Evolutionary conservation across 2,888 invertebrate species (phyloP).

Genomic region (Geotrupes spiniger): DNA sequence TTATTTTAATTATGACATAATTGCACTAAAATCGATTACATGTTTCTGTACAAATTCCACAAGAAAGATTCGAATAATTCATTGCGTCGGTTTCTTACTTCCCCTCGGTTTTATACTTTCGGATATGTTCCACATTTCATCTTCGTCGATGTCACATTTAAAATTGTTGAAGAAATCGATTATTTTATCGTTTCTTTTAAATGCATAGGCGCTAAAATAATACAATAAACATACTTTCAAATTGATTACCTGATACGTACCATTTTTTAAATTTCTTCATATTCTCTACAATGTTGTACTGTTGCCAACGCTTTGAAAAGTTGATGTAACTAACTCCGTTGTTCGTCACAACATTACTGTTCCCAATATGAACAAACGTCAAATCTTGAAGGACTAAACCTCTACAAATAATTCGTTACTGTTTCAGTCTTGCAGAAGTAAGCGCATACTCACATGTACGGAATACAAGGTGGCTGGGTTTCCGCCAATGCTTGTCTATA

Average conservation of each 20-base stretch:
- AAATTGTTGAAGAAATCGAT: constrained; percentile 96
- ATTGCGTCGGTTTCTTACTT: constrained; percentile 51
- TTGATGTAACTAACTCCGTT: constrained; percentile 67
- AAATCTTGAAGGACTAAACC: constrained; percentile 97
- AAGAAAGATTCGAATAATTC: neutral
- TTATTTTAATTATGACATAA: too few species aligned
- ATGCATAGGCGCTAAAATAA: constrained; percentile 79
- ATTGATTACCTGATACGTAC: constrained; percentile 58
- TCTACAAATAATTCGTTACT: constrained; percentile 57
- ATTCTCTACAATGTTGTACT: constrained; percentile 96
- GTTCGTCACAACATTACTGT: constrained; percentile 84
- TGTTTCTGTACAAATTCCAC: too few species aligned
- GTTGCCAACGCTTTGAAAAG: constrained; percentile 98
- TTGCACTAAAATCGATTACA: too few species aligned
- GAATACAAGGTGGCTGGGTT: constrained; percentile 97
- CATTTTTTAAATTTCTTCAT: constrained; percentile 97
- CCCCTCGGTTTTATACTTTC: constrained; percentile 93
- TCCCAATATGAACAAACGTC: constrained; percentile 98
- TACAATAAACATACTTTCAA: neutral
- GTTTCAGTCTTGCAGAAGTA: constrained; percentile 8
- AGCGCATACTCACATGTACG: constrained; percentile 83
- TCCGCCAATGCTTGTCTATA: constrained; percentile 92
- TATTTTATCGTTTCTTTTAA: constrained; percentile 90
- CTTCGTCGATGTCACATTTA: constrained; percentile 92
- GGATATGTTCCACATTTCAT: constrained; percentile 98